phyloP scores from a whole-genome alignment of 2,797 vertebrate genomes.

The Sciurus carolinensis region DNA sequence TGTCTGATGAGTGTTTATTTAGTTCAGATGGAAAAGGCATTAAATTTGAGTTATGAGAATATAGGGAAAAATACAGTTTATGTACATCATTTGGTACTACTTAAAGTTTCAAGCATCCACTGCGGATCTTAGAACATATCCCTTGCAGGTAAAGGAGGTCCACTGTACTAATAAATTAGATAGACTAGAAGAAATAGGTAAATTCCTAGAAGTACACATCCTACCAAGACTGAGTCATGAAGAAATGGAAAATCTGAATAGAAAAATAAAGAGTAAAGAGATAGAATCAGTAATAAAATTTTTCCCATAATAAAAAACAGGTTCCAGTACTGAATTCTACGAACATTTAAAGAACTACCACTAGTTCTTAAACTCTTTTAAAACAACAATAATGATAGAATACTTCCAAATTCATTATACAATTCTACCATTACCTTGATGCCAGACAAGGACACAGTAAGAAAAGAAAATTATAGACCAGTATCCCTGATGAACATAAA shows the following conservation, averaged over 20 bases:
- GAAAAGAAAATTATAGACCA: not conserved
- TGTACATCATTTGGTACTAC: not conserved
- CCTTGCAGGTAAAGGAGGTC: not conserved
- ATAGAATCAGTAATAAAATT: not conserved
- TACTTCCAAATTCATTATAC: not conserved
- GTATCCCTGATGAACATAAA: not conserved
- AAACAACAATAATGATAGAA: not conserved
- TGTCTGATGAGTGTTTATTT: not conserved
- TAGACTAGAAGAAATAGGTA: not conserved
- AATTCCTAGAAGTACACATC: not conserved
- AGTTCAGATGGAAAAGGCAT: not conserved
- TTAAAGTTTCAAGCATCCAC: not conserved
- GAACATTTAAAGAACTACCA: not conserved
- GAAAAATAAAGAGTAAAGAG: not conserved
- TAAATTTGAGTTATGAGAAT: not conserved
- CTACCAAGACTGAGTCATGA: not conserved
- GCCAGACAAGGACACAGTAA: not conserved
- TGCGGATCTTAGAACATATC: not conserved
- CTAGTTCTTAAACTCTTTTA: not conserved
- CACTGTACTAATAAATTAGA: not conserved
- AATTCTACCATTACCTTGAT: not conserved
- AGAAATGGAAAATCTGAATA: conserved; percentile 18
- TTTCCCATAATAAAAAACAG: not conserved
- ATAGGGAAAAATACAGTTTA: not conserved
- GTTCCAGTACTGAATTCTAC: not conserved